A percentile compares a stretch with the other conserved stretches of the same genome.
Evolutionary conservation across 2,888 invertebrate species (phyloP).

Genomic region (Tenthredo livida): DNA sequence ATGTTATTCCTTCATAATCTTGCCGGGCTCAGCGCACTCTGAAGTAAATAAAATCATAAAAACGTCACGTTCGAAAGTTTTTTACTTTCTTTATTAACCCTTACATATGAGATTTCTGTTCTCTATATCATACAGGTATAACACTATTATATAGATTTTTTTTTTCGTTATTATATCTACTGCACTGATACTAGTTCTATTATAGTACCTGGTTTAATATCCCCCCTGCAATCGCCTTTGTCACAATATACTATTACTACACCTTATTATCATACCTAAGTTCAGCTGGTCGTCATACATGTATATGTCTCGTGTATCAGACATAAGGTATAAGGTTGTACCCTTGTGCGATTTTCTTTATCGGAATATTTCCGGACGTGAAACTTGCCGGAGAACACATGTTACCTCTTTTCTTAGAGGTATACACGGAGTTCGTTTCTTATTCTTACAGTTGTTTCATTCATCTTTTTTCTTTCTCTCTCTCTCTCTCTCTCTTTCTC

Average conservation of each 20-base stretch:
- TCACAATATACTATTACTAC: not conserved
- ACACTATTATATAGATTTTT: not conserved
- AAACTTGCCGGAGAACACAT: conserved; percentile 32
- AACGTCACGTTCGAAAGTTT: conserved; percentile 7
- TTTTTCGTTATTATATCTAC: not conserved
- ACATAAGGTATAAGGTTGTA: conserved; percentile 17
- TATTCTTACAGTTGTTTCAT: too few species aligned
- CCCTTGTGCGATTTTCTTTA: conserved; percentile 36
- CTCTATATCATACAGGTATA: too few species aligned
- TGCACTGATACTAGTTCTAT: not conserved
- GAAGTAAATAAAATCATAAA: not conserved
- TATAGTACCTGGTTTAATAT: not conserved
- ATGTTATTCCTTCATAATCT: conserved; percentile 70
- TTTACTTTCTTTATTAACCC: not conserved
- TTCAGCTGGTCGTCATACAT: conserved; percentile 12
- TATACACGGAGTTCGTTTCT: not conserved
- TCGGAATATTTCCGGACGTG: conserved; percentile 30
- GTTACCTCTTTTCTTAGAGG: not conserved
- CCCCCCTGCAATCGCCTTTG: not conserved
- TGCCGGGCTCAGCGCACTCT: conserved; percentile 57
- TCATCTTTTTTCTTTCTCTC: not conserved
- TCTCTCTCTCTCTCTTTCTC: too few species aligned
- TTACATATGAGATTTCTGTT: not conserved
- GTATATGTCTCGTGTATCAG: not conserved
- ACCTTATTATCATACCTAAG: not conserved